Base-by-base conservation (phyloP, 1,140 invertebrate genomes). In the Hylaeus anthracinus region DNA sequence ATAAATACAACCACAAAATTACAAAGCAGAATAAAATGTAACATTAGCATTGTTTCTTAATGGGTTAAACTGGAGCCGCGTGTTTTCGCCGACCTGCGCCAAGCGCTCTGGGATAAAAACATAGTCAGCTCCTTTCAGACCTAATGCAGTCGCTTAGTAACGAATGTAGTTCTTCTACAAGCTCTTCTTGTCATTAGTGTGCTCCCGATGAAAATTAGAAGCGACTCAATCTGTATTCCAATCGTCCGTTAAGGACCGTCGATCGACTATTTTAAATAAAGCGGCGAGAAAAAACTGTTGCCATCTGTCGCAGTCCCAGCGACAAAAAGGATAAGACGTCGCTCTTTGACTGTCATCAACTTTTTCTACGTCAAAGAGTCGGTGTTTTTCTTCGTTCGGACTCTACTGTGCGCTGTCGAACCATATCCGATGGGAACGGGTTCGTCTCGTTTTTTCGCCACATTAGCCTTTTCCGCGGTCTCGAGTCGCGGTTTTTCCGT, bases 381-480 rank as follows among this genome's bases (percentile, higher is more conserved):
- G 37, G 61, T 43, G 78, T 86, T 86, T 86, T 86, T 86, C 69
- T 26, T 41, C 53, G 12, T 48, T 41, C 79, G 74, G 69, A 6
- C 12, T 43, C 64, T 60, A 75, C 61, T n/a, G 55, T 37, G 37
- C 72, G 45, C 65, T 53, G 77, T 79, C 84, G 71, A 64, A 67
- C 67, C 85, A 82, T 83, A 77, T 86, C 70, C 77, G 84, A 72
- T 65, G 51, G 72, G 56, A 79, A 82, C 79, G 67, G 66, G 71
- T 76, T 81, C 79, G 60, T 81, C 82, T 63, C 78, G 72, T 86
- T 86, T 86, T 76, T 86, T 86, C 61, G 53, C 37, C 81, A 66
- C 84, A 83, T 86, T 86, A 86, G 84, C 81, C 85, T 86, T 86
- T 86, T 74, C 85, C 81, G 85, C 76, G 64, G 63, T 43, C 4